Evolutionary conservation across 2,888 invertebrate genomes (phyloP), one percentile per base, ranked within the genome.

Genomic region (Ariolimax columbianus): DNA sequence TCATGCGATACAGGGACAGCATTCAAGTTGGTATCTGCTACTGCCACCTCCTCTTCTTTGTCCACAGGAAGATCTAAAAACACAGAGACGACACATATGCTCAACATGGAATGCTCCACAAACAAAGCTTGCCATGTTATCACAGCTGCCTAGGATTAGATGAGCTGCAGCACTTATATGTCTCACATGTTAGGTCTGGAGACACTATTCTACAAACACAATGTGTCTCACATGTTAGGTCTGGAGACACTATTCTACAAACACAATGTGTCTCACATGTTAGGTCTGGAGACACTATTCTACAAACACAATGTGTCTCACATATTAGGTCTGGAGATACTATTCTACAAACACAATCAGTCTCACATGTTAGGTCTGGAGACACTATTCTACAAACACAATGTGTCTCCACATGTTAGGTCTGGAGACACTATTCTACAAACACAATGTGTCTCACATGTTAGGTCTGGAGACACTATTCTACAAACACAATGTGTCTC

Each of bases 61-160:
- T 14, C 40, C 26, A 26, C 72, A 33, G 75, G 33, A 75, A 75
- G 51, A 75, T 51, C 75, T 75, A 75, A 51, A 75, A 33, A 75
- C 75, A 75, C 19, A 51, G 51, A 75, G 19, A 2, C 17, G 19
- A 75, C 36, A 51, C 7, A 75, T 40, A 40, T 38, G 72, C 26
- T 72, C 72, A 72, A 72, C 38, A 23, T 3, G 23, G 26, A 38
- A 40, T 40, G 38, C n/a, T 38, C 40, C 72, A 72, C n/a, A 38
- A 72, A 26, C 33, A 66, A 17, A 33, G 17, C 30, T 33, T 66
- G 33, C 1, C 14, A 11, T 4, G n/a, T 66, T 66, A 4, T 66
- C 66, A 66, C 33, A 0, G 23, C 66, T 66, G 33, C 9, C 33
- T 55, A 14, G 17, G 11, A n/a, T n/a, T 55, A 55, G 26, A 3